Evolutionary conservation across 1,140 invertebrate genomes (phyloP), one percentile per base, ranked within the genome.

Genomic region (Apolygus lucorum): DNA sequence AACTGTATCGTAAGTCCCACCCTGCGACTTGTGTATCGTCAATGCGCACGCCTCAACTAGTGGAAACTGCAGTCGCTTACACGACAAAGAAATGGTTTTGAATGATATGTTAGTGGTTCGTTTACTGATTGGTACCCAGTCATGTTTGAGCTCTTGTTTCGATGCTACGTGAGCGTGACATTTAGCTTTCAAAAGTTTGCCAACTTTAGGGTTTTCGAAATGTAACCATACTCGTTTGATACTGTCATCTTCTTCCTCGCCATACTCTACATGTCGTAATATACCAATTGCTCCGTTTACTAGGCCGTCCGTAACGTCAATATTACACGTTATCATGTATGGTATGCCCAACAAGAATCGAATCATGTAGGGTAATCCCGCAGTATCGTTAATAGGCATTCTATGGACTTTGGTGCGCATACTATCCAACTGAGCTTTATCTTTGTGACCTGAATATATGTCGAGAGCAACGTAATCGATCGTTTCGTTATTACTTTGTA

Each of bases 281-380:
- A 70, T 71, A 54, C 77, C 76, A 70, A 73, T 75, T 63, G 74
- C 68, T 0, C 77, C 76, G 71, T 79, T 78, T 68, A 76, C 73
- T n/a, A 78, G 73, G n/a, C 77, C 77, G 72, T 79, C 76, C 21
- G 26, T 8, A 0, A 74, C 72, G 62, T 74, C 54, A 42, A 77
- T 73, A 71, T 79, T 78, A 34, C 70, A 71, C 1, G 74, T 77
- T 54, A 79, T 73, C 74, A 78, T 76, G 69, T 79, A 78, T 17
- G 71, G 71, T 13, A 66, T 72, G 42, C 72, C 74, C 28, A 74
- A 65, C 71, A 75, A 74, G 17, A 78, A 73, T 26, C 70, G 42
- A 22, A 75, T 59, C 65, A 71, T 67, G 69, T 75, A 76, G 1
- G 74, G 74, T 25, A 78, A 74, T 63, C 76, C 75, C 28, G 74